These are phyloP conservation scores for Lepidonotus clava DNA, from an alignment of 2,888 invertebrate species.

Conservation along the genomic window DNA sequence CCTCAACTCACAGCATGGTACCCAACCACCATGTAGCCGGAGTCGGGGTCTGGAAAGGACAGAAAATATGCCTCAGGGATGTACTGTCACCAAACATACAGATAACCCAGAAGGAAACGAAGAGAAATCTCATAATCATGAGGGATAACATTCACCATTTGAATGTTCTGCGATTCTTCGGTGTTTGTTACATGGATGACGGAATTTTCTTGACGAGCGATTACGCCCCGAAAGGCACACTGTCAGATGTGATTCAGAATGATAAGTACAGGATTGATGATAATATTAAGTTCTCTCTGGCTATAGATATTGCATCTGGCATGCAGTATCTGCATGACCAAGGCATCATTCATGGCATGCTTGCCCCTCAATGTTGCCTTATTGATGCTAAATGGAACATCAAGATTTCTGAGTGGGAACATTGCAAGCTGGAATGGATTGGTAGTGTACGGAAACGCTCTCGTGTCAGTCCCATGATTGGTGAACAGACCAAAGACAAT, in stretches of 20 bases:
- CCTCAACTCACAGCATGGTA: constrained; percentile 17
- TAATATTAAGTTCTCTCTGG: constrained; percentile 73
- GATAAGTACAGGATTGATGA: constrained; percentile 70
- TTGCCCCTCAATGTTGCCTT: constrained; percentile 71
- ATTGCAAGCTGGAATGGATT: constrained; percentile 62
- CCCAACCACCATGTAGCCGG: constrained; percentile 15
- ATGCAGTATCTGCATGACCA: constrained; percentile 75
- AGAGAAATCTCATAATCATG: constrained; percentile 59
- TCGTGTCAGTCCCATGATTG: background rate
- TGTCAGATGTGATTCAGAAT: constrained; percentile 73
- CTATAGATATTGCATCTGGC: constrained; percentile 68
- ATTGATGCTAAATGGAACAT: constrained; percentile 76
- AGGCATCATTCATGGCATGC: constrained; percentile 74
- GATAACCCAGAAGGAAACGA: background rate
- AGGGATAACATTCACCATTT: constrained; percentile 57
- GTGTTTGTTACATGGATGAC: constrained; percentile 70
- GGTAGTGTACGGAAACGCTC: background rate
- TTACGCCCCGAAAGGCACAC: constrained; percentile 71
- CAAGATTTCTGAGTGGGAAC: constrained; percentile 76
- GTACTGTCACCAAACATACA: background rate
- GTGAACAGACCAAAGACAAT: background rate
- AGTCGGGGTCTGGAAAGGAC: constrained; percentile 53
- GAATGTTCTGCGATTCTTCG: constrained; percentile 72
- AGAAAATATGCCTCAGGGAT: constrained; percentile 50
- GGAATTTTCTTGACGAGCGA: constrained; percentile 69